A percentile compares a stretch with the other conserved stretches of the same genome.
These are phyloP conservation scores for Cyphomyrus discorhynchus DNA, from an alignment of 2,113 vertebrate genomes.

Conservation along the genomic window DNA sequence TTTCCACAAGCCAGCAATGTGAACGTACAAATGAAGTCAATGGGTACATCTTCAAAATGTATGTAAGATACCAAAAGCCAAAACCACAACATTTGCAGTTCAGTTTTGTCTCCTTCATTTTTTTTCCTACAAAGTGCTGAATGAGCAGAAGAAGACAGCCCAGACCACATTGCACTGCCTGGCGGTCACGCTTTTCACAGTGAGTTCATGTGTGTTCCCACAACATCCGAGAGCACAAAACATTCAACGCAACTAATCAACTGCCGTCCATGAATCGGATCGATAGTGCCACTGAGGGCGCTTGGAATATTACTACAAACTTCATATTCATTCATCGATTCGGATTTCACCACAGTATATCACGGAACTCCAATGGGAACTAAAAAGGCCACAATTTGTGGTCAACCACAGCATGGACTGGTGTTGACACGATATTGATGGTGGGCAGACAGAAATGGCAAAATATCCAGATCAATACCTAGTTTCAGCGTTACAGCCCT, in stretches of 20 bases:
- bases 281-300: conserved; percentile 68
- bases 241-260: conserved; percentile 58
- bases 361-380: conserved; percentile 94
- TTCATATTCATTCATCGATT: conserved; percentile 99
- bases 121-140: not conserved
- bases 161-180: not conserved
- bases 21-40: not conserved
- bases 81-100: not conserved
- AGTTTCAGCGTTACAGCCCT: conserved; percentile 87
- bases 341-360: conserved; percentile 94
- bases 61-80: not conserved
- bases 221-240: conserved; percentile 35
- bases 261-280: conserved; percentile 55
- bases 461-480: conserved; percentile 98
- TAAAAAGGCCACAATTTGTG: conserved; percentile 87
- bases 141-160: not conserved
- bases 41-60: not conserved
- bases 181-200: not conserved
- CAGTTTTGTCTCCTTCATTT: not conserved
- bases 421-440: conserved; percentile 93
- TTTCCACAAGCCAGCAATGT: not conserved
- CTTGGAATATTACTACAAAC: conserved; percentile 87
- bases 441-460: conserved; percentile 93
- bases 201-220: not conserved
- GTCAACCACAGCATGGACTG: conserved; percentile 86